phyloP scores from a whole-genome alignment of 2,797 vertebrate genomes.

The Sebastes ruberrimus region DNA sequence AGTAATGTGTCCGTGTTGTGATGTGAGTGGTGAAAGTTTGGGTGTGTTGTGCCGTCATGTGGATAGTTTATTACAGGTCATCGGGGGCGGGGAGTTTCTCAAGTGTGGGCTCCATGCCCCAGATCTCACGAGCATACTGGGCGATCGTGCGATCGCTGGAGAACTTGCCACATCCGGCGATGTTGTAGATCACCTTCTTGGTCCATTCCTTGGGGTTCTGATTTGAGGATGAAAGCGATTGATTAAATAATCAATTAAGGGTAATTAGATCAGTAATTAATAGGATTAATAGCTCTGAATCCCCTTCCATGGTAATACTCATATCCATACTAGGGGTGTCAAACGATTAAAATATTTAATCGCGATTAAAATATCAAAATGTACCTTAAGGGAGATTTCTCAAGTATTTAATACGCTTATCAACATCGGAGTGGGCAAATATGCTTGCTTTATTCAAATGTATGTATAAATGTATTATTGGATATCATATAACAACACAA shows the following conservation, averaged over 20 bases:
- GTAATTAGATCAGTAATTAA: background rate
- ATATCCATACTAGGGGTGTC: too few relatives aligned
- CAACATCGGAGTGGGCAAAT: too few relatives aligned
- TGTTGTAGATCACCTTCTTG: conserved; percentile 91
- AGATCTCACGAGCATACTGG: conserved; percentile 93
- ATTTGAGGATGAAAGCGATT: background rate
- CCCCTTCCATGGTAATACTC: background rate
- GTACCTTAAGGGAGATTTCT: too few relatives aligned
- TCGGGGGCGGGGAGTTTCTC: conserved; percentile 87
- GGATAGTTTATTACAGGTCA: conserved; percentile 55
- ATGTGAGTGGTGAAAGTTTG: background rate
- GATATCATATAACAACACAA: too few relatives aligned
- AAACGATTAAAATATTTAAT: too few relatives aligned
- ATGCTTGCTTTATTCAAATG: too few relatives aligned
- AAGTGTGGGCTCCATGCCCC: conserved; percentile 89
- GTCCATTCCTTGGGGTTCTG: conserved; percentile 94
- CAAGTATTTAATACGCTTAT: too few relatives aligned
- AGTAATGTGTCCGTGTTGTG: background rate
- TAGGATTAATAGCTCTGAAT: background rate
- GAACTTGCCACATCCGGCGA: conserved; percentile 92
- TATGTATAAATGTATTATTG: too few relatives aligned
- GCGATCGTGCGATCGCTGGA: conserved; percentile 93
- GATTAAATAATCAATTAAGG: background rate
- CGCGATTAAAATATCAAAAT: too few relatives aligned
- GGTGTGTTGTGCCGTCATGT: background rate